Evolutionary conservation across 2,888 invertebrate genomes (phyloP), one percentile per base, ranked within the genome.

Genomic region (Cosmorhoe ocellata): DNA sequence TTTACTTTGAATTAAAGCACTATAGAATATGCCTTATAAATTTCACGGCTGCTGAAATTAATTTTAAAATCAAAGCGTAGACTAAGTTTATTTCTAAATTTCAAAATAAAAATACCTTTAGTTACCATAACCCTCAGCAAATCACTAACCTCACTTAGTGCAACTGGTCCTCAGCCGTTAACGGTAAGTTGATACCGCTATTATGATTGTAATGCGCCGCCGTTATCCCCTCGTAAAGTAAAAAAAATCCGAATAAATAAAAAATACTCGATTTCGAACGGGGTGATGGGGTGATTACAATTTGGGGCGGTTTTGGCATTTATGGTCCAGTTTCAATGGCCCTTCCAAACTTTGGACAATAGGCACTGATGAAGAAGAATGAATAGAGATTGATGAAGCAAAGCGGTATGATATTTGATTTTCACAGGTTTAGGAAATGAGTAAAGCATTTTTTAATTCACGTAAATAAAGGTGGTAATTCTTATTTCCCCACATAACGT

Each of bases 171-270:
- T 50, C 60, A 62, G 59, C 88, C 88, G 87, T 89, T 89, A 90
- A 88, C 87, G 87, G 90, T 87, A 84, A 84, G 80, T 69, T 76
- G 81, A 86, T 82, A 83, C 71, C 71, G 75, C 81, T 74, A 89
- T 90, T 89, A 76, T 90, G 82, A 88, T 89, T 89, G 75, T 86
- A 89, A 89, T 88, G 77, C 62, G 82, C 80, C 74, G 83, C 83
- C 81, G 83, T 81, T 85, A 80, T 76, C 71, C 77, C 44, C 44
- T 40, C 32, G 33, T 50, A 38, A 49, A 52, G 10, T 22, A 33
- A 64, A 59, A 36, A 44, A 28, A 10, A 30, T 12, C 12, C 12
- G 32, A 41, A 51, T 57, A 40, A 40, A 41, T 64, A 75, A 76
- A 79, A 83, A 81, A 75, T 60, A 65, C 64, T 63, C 64, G 63